phyloP scores from a whole-genome alignment of 1,140 invertebrate species.

The Delia radicum region DNA sequence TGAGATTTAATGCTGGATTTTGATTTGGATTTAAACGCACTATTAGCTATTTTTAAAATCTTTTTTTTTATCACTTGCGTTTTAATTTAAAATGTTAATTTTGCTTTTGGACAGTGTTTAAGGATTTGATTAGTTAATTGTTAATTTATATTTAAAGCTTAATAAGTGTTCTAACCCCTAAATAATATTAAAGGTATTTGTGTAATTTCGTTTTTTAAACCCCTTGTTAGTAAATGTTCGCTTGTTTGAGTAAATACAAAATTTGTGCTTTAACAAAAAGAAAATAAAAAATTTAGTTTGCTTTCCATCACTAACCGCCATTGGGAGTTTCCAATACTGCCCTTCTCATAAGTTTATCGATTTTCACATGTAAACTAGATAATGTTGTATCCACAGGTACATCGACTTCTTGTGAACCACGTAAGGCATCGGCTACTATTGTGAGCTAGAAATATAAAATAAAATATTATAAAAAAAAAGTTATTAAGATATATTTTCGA shows the following conservation, averaged over 20 bases:
- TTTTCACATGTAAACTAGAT: constrained; percentile 50
- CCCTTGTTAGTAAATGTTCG: background rate
- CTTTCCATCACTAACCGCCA: constrained; percentile 51
- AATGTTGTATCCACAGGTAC: constrained; percentile 51
- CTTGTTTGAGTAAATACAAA: background rate
- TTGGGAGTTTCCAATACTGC: constrained; percentile 51
- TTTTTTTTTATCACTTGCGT: too few relatives aligned
- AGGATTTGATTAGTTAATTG: background rate
- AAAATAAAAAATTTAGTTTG: background rate
- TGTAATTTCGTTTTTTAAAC: constrained; percentile 7
- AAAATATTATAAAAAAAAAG: background rate
- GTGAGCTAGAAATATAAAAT: constrained; percentile 36
- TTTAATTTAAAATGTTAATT: too few relatives aligned
- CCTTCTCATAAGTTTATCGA: constrained; percentile 49
- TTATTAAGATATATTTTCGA: too few relatives aligned
- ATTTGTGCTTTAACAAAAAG: background rate
- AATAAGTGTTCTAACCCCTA: background rate
- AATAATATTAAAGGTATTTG: constrained; percentile 4
- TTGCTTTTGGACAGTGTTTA: background rate
- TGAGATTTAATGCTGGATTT: too few relatives aligned
- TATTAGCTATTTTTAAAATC: too few relatives aligned
- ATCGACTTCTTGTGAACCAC: constrained; percentile 48
- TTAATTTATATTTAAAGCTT: constrained; percentile 6
- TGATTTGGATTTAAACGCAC: too few relatives aligned
- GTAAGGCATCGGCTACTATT: constrained; percentile 46